Evolutionary conservation across 53 echinoderm and acorn worm species (phyloP).

Genomic region (Holothuria leucospilota): DNA sequence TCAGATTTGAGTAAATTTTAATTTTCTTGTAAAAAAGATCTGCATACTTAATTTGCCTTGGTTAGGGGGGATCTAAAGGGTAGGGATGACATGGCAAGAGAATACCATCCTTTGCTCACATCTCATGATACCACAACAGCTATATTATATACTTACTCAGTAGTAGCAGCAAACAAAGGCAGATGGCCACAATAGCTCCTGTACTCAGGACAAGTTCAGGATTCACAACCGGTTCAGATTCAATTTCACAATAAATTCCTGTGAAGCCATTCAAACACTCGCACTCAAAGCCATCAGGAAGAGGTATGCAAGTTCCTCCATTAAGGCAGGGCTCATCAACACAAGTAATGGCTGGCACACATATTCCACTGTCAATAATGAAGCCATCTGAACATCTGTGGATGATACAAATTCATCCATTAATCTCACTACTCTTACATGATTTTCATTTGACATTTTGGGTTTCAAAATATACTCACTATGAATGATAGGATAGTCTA

Average conservation of each 20-base stretch:
- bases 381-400: conserved; percentile 57
- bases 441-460: too few relatives aligned
- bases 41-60: too few relatives aligned
- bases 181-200: conserved; percentile 70
- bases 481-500: too few relatives aligned
- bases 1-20: too few relatives aligned
- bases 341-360: conserved; percentile 46
- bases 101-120: neutral
- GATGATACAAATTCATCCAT: too few relatives aligned
- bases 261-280: conserved; percentile 52
- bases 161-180: conserved; percentile 77
- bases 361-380: neutral
- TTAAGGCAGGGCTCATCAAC: conserved; percentile 76
- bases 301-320: conserved; percentile 73
- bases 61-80: too few relatives aligned
- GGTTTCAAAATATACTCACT: too few relatives aligned
- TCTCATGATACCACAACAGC: neutral
- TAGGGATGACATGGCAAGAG: neutral
- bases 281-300: conserved; percentile 61
- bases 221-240: neutral
- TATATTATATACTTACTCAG: conserved; percentile 82
- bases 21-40: too few relatives aligned
- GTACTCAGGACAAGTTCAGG: conserved; percentile 53
- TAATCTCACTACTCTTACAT: too few relatives aligned
- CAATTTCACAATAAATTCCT: conserved; percentile 50